phyloP scores from a whole-genome alignment of 2,113 vertebrate species.

The Ovis canadensis region DNA sequence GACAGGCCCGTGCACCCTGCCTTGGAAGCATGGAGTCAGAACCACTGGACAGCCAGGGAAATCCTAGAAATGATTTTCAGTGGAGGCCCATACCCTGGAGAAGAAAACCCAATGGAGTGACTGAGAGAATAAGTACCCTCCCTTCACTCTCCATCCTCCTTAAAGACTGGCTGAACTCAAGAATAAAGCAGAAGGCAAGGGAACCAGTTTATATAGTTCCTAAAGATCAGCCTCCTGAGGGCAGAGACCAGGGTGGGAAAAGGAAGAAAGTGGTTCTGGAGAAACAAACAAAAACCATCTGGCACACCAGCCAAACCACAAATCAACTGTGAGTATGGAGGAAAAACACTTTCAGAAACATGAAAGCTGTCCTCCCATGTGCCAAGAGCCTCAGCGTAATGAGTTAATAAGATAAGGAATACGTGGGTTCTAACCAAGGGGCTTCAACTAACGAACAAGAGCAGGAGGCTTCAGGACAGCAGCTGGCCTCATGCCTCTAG shows the following conservation, averaged over 20 bases:
- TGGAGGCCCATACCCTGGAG: neutral
- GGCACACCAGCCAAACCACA: neutral
- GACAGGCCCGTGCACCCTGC: neutral
- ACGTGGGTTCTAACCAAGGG: neutral
- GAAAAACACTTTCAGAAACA: neutral
- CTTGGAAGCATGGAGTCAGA: neutral
- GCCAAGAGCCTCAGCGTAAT: neutral
- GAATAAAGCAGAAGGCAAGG: neutral
- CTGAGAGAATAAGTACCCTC: neutral
- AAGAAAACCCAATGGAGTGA: neutral
- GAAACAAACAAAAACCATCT: neutral
- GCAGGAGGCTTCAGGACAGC: neutral
- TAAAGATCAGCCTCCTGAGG: neutral
- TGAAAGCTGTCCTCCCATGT: neutral
- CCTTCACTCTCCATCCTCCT: neutral
- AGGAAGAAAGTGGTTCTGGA: neutral
- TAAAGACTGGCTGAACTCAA: neutral
- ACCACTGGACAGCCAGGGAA: neutral
- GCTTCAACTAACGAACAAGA: neutral
- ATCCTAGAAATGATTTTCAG: neutral
- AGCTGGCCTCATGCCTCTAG: neutral
- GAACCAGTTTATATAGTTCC: neutral
- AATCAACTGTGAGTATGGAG: neutral
- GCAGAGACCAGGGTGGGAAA: neutral
- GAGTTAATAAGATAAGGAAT: neutral